A percentile compares a stretch with the other conserved stretches of the same genome.
These are phyloP conservation scores for Dendrocopos noguchii DNA, from an alignment of 2,113 vertebrate genomes.

Conservation along the genomic window DNA sequence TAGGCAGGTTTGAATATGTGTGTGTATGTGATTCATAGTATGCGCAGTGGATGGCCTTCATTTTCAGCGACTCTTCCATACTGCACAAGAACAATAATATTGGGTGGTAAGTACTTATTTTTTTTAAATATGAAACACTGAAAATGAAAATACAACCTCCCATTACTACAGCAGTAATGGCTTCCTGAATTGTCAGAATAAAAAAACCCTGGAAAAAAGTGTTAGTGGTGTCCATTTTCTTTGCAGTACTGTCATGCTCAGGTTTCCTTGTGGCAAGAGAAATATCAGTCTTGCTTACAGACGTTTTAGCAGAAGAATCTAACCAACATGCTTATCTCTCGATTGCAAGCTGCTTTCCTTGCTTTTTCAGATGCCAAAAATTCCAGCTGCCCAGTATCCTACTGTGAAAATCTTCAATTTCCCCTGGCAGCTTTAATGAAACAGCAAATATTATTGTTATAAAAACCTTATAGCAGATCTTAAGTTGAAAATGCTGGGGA, in stretches of 20 bases:
- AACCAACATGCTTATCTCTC: slow-evolving; percentile 18
- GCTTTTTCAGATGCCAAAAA: slow-evolving; percentile 24
- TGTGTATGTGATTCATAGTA: not conserved
- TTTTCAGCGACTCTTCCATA: not conserved
- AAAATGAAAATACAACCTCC: not conserved
- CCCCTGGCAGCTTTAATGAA: not conserved
- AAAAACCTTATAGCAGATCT: not conserved
- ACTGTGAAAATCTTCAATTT: slow-evolving; percentile 19
- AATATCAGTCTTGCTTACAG: not conserved
- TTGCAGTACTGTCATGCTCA: not conserved
- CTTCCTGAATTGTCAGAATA: not conserved
- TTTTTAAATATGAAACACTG: not conserved
- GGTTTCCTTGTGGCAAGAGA: not conserved
- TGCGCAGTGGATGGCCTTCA: not conserved
- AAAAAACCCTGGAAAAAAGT: rapidly evolving
- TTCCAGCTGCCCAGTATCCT: not conserved
- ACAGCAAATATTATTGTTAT: not conserved
- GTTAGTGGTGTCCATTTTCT: not conserved
- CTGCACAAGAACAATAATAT: not conserved
- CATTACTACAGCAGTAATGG: not conserved
- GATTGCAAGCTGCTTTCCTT: not conserved
- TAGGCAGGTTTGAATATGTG: not conserved
- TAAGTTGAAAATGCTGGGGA: not conserved
- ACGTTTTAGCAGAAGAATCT: not conserved
- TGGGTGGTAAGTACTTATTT: not conserved